Percentiles rank a stretch among this genome's conserved stretches.
phyloP scores from a whole-genome alignment of 2,797 vertebrate genomes.

The Macrochelys suwanniensis region DNA sequence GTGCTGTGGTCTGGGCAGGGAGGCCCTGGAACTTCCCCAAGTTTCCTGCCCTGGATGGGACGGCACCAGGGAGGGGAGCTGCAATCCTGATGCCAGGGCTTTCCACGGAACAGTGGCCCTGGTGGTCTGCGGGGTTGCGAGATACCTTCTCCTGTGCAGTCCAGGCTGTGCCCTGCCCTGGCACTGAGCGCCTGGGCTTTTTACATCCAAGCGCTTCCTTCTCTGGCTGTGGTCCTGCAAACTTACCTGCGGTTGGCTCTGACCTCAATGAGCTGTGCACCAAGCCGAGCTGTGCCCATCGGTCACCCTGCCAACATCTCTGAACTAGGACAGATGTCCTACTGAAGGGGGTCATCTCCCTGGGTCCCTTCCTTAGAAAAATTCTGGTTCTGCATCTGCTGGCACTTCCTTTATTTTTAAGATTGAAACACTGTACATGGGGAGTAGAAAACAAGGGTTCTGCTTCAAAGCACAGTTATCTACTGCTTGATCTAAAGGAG shows the following conservation, averaged over 20 bases:
- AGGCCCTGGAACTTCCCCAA: not conserved
- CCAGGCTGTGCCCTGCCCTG: not conserved
- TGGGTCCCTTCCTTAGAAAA: not conserved
- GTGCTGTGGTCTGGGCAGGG: not conserved
- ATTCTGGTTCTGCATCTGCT: not conserved
- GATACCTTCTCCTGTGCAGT: not conserved
- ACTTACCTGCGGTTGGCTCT: not conserved
- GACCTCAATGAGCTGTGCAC: not conserved
- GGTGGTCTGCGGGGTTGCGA: not conserved
- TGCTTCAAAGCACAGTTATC: slow-evolving; percentile 15
- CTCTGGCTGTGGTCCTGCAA: not conserved
- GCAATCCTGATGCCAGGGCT: not conserved
- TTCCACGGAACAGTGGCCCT: not conserved
- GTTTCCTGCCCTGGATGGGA: not conserved
- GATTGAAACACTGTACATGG: not conserved
- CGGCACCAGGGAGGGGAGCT: not conserved
- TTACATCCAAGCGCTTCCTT: not conserved
- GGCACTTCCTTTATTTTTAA: not conserved
- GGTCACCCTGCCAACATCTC: not conserved
- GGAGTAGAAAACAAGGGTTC: not conserved
- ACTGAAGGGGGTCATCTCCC: not conserved
- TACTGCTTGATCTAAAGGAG: not conserved
- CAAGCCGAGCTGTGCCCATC: not conserved
- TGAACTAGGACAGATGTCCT: not conserved
- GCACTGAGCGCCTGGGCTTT: not conserved